phyloP scores from a whole-genome alignment of 2,888 invertebrate genomes.

The Tipula helvola region DNA sequence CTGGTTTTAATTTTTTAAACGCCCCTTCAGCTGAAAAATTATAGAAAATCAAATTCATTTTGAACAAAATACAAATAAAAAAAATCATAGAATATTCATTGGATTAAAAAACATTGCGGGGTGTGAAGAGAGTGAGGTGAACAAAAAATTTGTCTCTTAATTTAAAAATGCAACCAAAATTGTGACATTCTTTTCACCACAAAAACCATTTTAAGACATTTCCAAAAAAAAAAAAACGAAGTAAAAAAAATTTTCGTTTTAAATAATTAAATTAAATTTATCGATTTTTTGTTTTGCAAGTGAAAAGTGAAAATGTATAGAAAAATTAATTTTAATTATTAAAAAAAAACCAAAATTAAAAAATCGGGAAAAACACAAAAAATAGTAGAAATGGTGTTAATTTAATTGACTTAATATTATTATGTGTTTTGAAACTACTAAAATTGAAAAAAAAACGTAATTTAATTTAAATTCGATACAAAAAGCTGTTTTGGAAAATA shows the following conservation, averaged over 20 bases:
- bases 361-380: neutral
- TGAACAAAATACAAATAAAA: neutral
- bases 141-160: neutral
- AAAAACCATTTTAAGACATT: neutral
- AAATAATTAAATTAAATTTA: neutral
- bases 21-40: conserved; percentile 69
- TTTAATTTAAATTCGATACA: neutral
- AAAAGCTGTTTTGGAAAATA: neutral
- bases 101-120: neutral
- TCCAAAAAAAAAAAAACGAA: neutral
- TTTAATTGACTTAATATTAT: neutral
- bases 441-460: neutral
- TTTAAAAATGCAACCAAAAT: neutral
- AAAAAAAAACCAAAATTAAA: neutral
- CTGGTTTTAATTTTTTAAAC: conserved; percentile 95
- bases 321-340: neutral
- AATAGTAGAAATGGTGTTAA: neutral
- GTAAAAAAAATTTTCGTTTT: neutral
- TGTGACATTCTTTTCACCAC: neutral
- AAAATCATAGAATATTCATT: neutral
- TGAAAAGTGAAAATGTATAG: neutral
- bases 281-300: neutral
- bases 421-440: neutral
- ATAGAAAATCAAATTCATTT: conserved; percentile 8
- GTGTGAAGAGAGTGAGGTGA: neutral